Evolutionary conservation across 2,113 vertebrate species (phyloP), one percentile per base, ranked within the genome.

Genomic region (Odocoileus hemionus): DNA sequence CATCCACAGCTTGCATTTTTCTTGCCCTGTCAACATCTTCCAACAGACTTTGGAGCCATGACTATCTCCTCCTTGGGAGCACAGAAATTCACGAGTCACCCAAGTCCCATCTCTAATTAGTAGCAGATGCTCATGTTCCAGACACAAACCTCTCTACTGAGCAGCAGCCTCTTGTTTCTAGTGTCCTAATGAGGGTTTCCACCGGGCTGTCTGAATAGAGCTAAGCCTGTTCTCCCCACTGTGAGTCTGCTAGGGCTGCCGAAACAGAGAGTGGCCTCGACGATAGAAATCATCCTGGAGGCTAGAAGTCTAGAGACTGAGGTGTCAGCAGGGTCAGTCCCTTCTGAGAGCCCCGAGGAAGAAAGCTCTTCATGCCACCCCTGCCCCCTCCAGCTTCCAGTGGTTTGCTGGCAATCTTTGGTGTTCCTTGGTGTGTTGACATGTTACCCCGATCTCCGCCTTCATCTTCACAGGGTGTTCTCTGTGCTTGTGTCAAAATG

Each of bases 41-140:
- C 55, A 83, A 90, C 57, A 52, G 52, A 47, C 86, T 93, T 78
- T 90, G 86, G 78, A 80, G 43, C 36, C 76, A 19, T 28, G 60
- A 79, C 55, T 55, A 58, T 74, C 94, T 93, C 57, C 21, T 84
- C 21, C 64, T 92, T 36, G 3, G 43, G 60, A 78, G 50, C 61
- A 67, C 50, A 50, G 55, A 95, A 84, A 89, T 25, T 28, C 74
- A 61, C 4, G 7, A 80, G 57, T 84, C 26, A 4, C 64, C 60
- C 4, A 94, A 92, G 47, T 47, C 50, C 2, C 39, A 39, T 36
- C 23, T 52, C 52, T 60, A 45, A 86, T 87, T 83, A 95, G 89
- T 21, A 90, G 93, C 76, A 95, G 60, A 86, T 67, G 95, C 43
- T 86, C 86, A 15, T 60, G 74, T 25, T 86, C 36, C 47, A 58